Percentiles rank a stretch among this genome's conserved stretches.
Conservation (phyloP, 2,113 vertebrate genomes). For the Ceyx cyanopectus region DNA sequence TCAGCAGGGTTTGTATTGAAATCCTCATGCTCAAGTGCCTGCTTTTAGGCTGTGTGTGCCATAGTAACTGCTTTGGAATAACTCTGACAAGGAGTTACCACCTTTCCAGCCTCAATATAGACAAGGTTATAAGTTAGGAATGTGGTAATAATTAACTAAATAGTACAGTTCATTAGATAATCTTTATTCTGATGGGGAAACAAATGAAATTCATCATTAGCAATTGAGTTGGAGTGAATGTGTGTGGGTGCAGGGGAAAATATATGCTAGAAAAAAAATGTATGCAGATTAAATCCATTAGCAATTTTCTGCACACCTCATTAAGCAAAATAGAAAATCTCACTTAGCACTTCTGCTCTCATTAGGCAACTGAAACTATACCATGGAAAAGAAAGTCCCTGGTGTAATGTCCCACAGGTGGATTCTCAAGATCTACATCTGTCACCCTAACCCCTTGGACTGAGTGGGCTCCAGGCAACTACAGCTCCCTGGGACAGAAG, state of each 20-base stretch:
- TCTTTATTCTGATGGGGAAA: conserved; percentile 7
- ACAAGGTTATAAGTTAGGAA: not conserved
- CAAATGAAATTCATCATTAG: conserved; percentile 53
- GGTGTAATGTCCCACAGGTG: not conserved
- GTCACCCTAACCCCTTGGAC: not conserved
- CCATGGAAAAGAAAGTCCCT: not conserved
- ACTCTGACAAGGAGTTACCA: not conserved
- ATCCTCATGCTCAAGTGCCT: not conserved
- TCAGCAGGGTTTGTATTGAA: not conserved
- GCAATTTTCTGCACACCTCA: conserved; percentile 38
- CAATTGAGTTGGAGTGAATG: not conserved
- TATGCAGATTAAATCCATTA: conserved; percentile 60
- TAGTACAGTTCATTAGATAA: conserved; percentile 37
- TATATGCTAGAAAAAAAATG: conserved; percentile 14
- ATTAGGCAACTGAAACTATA: conserved; percentile 9
- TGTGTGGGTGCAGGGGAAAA: conserved; percentile 4
- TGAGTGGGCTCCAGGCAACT: not conserved
- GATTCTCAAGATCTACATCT: not conserved
- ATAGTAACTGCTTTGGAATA: not conserved
- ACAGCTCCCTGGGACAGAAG: not conserved
- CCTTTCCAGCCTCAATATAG: not conserved
- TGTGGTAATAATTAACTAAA: conserved; percentile 24
- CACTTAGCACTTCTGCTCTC: conserved; percentile 13
- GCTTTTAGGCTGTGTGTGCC: not conserved
- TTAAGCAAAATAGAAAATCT: conserved; percentile 47